Evolutionary conservation across 2,888 invertebrate species (phyloP).

Genomic region (Mystacides longicornis): DNA sequence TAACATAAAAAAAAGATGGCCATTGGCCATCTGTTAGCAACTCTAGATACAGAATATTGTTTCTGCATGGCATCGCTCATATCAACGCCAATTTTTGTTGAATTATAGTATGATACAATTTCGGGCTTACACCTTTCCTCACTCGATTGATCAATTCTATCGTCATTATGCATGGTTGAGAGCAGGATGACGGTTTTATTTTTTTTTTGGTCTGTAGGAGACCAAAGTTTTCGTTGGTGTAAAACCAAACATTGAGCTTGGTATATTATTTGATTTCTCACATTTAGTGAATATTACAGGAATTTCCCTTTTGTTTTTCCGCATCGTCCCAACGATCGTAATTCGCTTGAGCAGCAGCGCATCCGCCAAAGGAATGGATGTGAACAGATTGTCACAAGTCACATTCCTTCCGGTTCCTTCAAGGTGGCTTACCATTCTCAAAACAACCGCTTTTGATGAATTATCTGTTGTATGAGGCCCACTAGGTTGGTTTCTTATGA

Average conservation of each 20-base stretch:
- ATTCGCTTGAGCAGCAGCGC: conserved; percentile 23
- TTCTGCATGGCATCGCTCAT: conserved; percentile 27
- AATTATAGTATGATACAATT: conserved; percentile 29
- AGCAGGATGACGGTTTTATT: conserved; percentile 29
- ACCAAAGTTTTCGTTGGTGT: conserved; percentile 27
- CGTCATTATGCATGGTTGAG: conserved; percentile 29
- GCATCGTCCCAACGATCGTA: conserved; percentile 25
- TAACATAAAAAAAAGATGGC: conserved; percentile 15
- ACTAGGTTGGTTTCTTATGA: conserved; percentile 29
- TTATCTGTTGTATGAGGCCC: conserved; percentile 25
- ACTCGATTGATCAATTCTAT: conserved; percentile 28
- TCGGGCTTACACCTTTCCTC: conserved; percentile 28
- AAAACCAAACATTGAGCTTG: conserved; percentile 25
- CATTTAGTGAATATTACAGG: conserved; percentile 20
- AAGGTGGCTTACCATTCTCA: conserved; percentile 23
- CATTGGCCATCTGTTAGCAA: conserved; percentile 28
- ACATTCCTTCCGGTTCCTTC: conserved; percentile 28
- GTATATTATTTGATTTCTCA: conserved; percentile 2
- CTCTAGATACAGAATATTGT: conserved; percentile 27
- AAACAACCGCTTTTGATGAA: conserved; percentile 23
- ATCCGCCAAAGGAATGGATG: conserved; percentile 8
- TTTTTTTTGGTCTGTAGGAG: conserved; percentile 29
- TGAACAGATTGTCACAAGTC: conserved; percentile 29
- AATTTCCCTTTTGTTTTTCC: conserved; percentile 24
- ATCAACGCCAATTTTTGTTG: conserved; percentile 29